A percentile compares a stretch with the other conserved stretches of the same genome.
phyloP scores from a whole-genome alignment of 92 coral and sea anemone genomes.

The Zoanthus sociatus region DNA sequence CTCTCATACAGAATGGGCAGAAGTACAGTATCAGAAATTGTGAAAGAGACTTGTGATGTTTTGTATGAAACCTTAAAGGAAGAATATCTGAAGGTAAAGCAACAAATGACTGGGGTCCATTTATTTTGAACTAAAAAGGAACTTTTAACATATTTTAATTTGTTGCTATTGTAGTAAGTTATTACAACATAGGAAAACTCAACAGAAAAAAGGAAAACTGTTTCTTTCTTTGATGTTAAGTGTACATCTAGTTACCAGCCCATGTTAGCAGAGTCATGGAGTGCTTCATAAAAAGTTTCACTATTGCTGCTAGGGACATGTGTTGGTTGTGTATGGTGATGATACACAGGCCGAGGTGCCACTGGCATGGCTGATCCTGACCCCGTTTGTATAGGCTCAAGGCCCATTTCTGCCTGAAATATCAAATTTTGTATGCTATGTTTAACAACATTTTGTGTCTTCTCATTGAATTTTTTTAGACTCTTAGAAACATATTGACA shows the following conservation, averaged over 20 bases:
- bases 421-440: constrained; percentile 19
- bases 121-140: background rate
- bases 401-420: constrained; percentile 21
- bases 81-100: constrained; percentile 12
- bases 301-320: constrained; percentile 12
- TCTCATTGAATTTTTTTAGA: constrained; percentile 22
- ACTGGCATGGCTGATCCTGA: constrained; percentile 32
- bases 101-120: constrained; percentile 20
- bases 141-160: constrained; percentile 1
- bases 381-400: constrained; percentile 20
- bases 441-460: constrained; percentile 25
- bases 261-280: constrained; percentile 6
- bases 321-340: constrained; percentile 20
- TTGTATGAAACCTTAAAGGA: constrained; percentile 10
- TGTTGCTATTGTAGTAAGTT: constrained; percentile 8
- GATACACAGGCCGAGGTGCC: constrained; percentile 21
- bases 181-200: constrained; percentile 7
- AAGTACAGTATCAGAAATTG: constrained; percentile 8
- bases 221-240: constrained; percentile 10
- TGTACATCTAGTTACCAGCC: constrained; percentile 14
- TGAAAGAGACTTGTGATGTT: constrained; percentile 10
- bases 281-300: constrained; percentile 28
- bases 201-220: constrained; percentile 13
- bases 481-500: constrained; percentile 31
- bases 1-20: constrained; percentile 20